These are phyloP conservation scores for Chlamydotis undulata DNA, from an alignment of 2,113 vertebrate genomes.

Conservation along the genomic window DNA sequence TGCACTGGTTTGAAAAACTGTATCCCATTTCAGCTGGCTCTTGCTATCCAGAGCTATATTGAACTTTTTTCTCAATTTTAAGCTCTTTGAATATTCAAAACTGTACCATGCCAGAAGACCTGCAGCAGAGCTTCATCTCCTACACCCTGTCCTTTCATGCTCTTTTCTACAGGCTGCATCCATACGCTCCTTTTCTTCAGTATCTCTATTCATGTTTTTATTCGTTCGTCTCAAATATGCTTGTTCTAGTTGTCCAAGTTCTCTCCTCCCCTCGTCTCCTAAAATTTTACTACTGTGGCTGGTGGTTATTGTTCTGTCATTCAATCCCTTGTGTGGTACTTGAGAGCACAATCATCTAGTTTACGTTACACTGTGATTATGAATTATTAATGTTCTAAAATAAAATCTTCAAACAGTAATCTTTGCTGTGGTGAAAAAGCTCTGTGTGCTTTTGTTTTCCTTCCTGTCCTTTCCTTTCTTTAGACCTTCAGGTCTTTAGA, in stretches of 20 bases:
- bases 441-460: conserved; percentile 40
- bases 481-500: background rate
- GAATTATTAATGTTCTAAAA: conserved; percentile 66
- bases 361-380: conserved; percentile 63
- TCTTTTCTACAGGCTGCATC: background rate
- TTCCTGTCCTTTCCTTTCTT: conserved; percentile 40
- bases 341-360: conserved; percentile 62
- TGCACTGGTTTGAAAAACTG: background rate
- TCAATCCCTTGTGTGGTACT: conserved; percentile 57
- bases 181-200: background rate
- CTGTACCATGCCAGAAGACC: background rate
- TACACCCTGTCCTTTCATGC: background rate
- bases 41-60: background rate
- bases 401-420: conserved; percentile 63
- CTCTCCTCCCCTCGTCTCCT: background rate
- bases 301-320: conserved; percentile 47
- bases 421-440: conserved; percentile 56
- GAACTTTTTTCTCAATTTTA: background rate
- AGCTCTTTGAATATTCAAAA: background rate
- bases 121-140: background rate
- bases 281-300: conserved; percentile 29
- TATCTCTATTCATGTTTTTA: background rate
- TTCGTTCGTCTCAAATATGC: background rate
- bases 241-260: background rate
- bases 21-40: background rate